Conservation (phyloP, 2,113 vertebrate species). For the Paramormyrops kingsleyae region DNA sequence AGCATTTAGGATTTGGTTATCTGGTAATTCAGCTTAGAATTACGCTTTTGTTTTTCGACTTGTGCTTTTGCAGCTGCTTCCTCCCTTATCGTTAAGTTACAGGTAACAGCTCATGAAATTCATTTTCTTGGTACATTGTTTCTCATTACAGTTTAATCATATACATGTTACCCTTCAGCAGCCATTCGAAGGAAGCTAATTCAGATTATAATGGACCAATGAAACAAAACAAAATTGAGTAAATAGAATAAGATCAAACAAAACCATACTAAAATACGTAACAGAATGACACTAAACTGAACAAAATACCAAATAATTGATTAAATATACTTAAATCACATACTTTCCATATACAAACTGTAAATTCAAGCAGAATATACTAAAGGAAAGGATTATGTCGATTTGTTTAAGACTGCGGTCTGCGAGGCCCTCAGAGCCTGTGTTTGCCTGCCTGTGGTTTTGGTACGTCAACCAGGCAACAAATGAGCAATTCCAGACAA, state of each 20-base stretch:
- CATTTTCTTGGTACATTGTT: not conserved
- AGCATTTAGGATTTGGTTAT: not conserved
- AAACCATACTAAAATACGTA: not conserved
- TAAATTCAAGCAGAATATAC: not conserved
- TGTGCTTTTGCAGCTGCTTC: not conserved
- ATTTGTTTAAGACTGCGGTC: not conserved
- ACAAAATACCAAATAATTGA: too few species aligned
- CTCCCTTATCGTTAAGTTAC: not conserved
- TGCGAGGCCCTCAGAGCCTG: not conserved
- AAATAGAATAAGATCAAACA: not conserved
- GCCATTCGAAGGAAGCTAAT: not conserved
- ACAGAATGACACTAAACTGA: not conserved
- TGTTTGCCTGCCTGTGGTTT: not conserved
- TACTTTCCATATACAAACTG: not conserved
- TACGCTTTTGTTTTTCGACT: not conserved
- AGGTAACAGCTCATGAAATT: not conserved
- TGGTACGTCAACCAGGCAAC: not conserved
- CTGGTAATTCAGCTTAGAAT: not conserved
- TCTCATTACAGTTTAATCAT: not conserved
- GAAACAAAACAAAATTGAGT: not conserved
- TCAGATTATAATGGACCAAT: not conserved
- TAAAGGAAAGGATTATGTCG: not conserved
- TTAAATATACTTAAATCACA: not conserved
- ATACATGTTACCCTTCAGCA: not conserved
- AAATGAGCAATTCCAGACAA: constrained; percentile 7